phyloP scores from a whole-genome alignment of 2,797 vertebrate genomes.

The Gypaetus barbatus region DNA sequence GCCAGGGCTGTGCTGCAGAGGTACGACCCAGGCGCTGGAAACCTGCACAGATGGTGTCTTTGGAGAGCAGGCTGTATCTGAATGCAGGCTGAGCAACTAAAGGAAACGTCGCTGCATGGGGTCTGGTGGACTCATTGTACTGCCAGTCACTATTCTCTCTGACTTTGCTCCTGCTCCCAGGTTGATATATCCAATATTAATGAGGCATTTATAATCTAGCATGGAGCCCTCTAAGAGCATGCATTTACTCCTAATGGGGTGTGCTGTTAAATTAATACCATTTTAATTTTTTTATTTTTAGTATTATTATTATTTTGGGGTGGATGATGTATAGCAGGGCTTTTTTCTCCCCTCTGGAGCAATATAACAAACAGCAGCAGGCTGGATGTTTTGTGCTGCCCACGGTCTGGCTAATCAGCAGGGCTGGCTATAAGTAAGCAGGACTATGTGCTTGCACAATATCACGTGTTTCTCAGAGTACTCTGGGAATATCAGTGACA shows the following conservation, averaged over 20 bases:
- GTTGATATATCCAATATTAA: conserved; percentile 53
- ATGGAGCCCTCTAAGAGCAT: conserved; percentile 8
- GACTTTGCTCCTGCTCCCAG: conserved; percentile 6
- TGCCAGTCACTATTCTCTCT: not conserved
- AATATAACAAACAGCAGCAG: not conserved
- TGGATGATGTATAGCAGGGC: not conserved
- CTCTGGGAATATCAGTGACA: not conserved
- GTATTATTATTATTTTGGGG: not conserved
- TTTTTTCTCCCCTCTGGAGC: not conserved
- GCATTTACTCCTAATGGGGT: conserved; percentile 39
- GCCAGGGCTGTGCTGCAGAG: not conserved
- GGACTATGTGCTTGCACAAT: not conserved
- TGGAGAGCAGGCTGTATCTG: not conserved
- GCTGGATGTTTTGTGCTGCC: not conserved
- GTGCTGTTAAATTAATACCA: conserved; percentile 22
- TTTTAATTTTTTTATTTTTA: not conserved
- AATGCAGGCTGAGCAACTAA: not conserved
- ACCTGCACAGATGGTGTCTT: not conserved
- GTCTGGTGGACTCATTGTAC: conserved; percentile 7
- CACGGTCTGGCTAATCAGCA: not conserved
- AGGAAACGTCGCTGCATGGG: not conserved
- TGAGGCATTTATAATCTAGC: conserved; percentile 43
- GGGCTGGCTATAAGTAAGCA: not conserved
- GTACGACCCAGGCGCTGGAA: not conserved
- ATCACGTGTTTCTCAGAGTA: not conserved